Evolutionary conservation across 2,888 invertebrate species (phyloP), one percentile per base, ranked within the genome.

Genomic region (Dynastes maya): DNA sequence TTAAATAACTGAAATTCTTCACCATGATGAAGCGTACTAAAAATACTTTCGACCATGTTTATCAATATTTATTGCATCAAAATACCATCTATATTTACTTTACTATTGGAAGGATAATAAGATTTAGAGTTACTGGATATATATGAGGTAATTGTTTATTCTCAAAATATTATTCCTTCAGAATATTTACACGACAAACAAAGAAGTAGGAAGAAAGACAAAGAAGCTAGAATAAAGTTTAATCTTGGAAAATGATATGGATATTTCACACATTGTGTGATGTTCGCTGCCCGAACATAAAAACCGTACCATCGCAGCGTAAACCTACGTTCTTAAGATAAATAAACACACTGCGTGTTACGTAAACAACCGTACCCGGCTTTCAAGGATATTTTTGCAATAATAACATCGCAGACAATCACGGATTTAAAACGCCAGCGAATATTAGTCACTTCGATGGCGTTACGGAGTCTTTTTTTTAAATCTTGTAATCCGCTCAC

Each of bases 221-320:
- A 13, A 55, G 13, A 5, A 16, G 6, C 53, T 5, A n/a, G n/a
- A 13, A 55, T 16, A 16, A 16, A 32, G 37, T 61, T 72, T 72
- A 61, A 72, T 72, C 72, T 72, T 13, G 8, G 61, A 72, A 72
- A 72, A 58, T 72, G 72, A 72, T 72, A 72, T 61, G 40, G 72
- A 72, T 72, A 72, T 72, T 72, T 72, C 58, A 72, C 72, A 72
- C 72, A 72, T 72, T 72, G 72, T 72, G 40, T 53, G 65, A 37
- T 55, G 45, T 32, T 4, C 65, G 55, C 13, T 6, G 6, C 16
- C 58, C 40, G 61, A 72, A 72, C 61, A 72, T 72, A 16, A 29
- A 61, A 61, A 61, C 40, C 61, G 11, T 53, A 45, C 22, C 61
- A 45, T 58, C 72, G 6, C 27, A 40, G 16, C 72, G 58, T 61